phyloP scores from a whole-genome alignment of 2,113 vertebrate genomes.

The human region DNA sequence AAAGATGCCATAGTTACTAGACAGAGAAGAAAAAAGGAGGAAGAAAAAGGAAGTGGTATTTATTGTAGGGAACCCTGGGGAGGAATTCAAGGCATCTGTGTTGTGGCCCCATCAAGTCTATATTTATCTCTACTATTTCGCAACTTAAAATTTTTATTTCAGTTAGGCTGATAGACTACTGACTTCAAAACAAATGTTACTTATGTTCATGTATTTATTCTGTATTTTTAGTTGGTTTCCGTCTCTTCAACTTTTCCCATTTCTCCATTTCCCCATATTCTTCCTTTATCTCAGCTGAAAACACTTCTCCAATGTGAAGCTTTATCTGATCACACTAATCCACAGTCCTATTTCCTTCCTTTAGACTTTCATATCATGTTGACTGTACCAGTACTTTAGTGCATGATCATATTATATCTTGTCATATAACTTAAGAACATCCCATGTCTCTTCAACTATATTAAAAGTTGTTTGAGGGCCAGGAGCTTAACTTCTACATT shows the following conservation, averaged over 20 bases:
- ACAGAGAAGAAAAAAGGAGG: background rate
- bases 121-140: background rate
- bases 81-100: background rate
- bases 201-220: background rate
- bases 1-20: conserved; percentile 3
- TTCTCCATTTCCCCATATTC: background rate
- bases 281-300: conserved; percentile 22
- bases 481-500: background rate
- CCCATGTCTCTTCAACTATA: background rate
- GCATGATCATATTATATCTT: background rate
- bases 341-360: background rate
- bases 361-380: background rate
- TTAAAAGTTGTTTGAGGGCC: background rate
- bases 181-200: background rate
- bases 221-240: conserved; percentile 21
- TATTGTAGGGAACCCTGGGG: background rate
- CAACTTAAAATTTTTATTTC: background rate
- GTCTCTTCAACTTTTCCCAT: background rate
- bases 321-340: background rate
- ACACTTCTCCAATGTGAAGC: background rate
- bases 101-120: conserved; percentile 1
- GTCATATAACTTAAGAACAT: background rate
- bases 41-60: background rate
- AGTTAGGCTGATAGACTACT: background rate
- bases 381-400: background rate